Percentiles rank a stretch among this genome's conserved stretches.
Evolutionary conservation across 2,888 invertebrate genomes (phyloP).

Genomic region (Caenorhabditis sp.): DNA sequence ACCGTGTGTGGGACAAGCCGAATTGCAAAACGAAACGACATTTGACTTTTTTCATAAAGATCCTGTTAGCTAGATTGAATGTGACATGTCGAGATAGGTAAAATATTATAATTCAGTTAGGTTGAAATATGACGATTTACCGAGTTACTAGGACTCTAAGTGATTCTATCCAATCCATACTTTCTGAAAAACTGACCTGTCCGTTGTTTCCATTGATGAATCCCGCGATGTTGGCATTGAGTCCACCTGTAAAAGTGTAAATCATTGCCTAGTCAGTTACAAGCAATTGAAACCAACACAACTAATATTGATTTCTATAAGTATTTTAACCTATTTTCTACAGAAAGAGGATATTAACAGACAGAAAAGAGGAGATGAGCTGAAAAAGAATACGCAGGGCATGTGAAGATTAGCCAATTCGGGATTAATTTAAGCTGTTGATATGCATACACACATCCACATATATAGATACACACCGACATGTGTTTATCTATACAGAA

Average conservation of each 20-base stretch:
- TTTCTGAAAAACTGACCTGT: conserved; percentile 48
- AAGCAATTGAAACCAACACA: neutral
- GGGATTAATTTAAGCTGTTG: conserved; percentile 66
- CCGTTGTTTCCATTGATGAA: conserved; percentile 80
- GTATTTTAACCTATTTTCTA: conserved; percentile 49
- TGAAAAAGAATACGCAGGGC: conserved; percentile 47
- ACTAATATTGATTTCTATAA: conserved; percentile 20
- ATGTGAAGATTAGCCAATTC: conserved; percentile 53
- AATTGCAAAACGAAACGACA: conserved; percentile 18
- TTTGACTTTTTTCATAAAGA: conserved; percentile 14
- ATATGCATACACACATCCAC: conserved; percentile 42
- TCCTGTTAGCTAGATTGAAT: neutral
- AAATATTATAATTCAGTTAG: too few species aligned
- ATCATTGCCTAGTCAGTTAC: neutral
- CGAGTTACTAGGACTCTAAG: neutral
- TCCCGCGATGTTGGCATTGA: conserved; percentile 80
- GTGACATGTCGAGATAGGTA: neutral
- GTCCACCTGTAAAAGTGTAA: conserved; percentile 37
- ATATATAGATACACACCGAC: conserved; percentile 30
- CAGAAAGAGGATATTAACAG: conserved; percentile 25
- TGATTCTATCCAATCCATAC: neutral
- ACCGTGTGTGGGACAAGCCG: conserved; percentile 4
- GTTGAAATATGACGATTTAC: neutral
- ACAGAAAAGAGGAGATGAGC: conserved; percentile 29
- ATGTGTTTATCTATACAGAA: conserved; percentile 43